phyloP scores from a whole-genome alignment of 2,888 invertebrate genomes.

The Drosophila phalerata region DNA sequence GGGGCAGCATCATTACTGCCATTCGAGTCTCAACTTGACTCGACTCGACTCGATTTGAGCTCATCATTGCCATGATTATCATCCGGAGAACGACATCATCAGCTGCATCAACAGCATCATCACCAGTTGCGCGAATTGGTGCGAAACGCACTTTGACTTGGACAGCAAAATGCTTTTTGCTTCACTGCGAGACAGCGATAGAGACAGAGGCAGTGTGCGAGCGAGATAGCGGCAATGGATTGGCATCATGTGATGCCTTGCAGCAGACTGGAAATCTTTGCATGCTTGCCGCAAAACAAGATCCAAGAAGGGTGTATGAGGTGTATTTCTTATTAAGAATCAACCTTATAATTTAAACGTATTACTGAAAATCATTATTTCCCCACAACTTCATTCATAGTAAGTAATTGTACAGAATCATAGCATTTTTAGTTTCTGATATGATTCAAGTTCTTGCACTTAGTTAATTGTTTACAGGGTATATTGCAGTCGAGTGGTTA shows the following conservation, averaged over 20 bases:
- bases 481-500: slow-evolving; percentile 26
- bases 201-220: slow-evolving; percentile 8
- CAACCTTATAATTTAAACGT: slow-evolving; percentile 6
- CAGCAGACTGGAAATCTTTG: slow-evolving; percentile 31
- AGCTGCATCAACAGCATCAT: slow-evolving; percentile 29
- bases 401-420: background rate
- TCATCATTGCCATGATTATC: slow-evolving; percentile 80
- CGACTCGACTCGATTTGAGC: slow-evolving; percentile 42
- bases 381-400: slow-evolving; percentile 6
- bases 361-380: slow-evolving; percentile 1
- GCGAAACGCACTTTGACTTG: slow-evolving; percentile 80
- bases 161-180: slow-evolving; percentile 62
- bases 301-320: slow-evolving; percentile 15
- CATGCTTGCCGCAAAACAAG: slow-evolving; percentile 31
- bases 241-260: slow-evolving; percentile 71
- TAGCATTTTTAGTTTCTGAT: background rate
- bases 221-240: slow-evolving; percentile 26
- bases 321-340: background rate
- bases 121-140: slow-evolving; percentile 66
- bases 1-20: slow-evolving; percentile 73
- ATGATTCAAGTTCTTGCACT: background rate
- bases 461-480: slow-evolving; percentile 22
- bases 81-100: slow-evolving; percentile 71
- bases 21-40: slow-evolving; percentile 52
- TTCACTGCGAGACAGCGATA: slow-evolving; percentile 19